Conservation (phyloP, 2,113 vertebrate genomes). For the Protomyctophum bolini region DNA sequence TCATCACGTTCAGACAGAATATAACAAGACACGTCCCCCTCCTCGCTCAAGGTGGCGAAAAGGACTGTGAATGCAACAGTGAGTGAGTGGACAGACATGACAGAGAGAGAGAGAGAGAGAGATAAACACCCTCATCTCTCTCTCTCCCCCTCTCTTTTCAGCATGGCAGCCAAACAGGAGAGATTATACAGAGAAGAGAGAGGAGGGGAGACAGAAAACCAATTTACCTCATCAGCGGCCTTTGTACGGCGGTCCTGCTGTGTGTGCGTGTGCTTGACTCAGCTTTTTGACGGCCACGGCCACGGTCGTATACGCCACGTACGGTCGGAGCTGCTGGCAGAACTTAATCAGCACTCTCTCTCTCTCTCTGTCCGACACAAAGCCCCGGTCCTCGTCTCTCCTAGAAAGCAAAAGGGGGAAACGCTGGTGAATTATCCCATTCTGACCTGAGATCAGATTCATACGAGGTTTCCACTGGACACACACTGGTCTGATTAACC, state of each 20-base stretch:
- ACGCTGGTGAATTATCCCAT: too few species aligned
- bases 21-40: conserved; percentile 60
- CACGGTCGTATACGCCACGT: too few species aligned
- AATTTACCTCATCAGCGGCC: conserved; percentile 61
- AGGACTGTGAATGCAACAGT: conserved; percentile 29
- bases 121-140: conserved; percentile 32
- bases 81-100: too few species aligned
- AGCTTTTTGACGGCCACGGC: conserved; percentile 49
- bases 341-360: conserved; percentile 46
- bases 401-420: neutral
- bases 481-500: too few species aligned
- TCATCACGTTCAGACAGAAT: conserved; percentile 70
- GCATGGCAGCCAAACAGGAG: conserved; percentile 54
- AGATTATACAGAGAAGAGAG: too few species aligned
- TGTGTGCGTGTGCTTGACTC: conserved; percentile 52
- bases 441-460: too few species aligned
- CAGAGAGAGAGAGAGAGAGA: too few species aligned
- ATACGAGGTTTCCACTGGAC: too few species aligned
- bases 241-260: conserved; percentile 53
- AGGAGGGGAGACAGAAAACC: conserved; percentile 41
- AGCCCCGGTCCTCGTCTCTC: neutral
- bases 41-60: conserved; percentile 51
- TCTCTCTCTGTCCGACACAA: conserved; percentile 11
- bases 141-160: conserved; percentile 11
- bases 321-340: conserved; percentile 10